Evolutionary conservation across 2,888 invertebrate genomes (phyloP).

Genomic region (Athalia cordata): DNA sequence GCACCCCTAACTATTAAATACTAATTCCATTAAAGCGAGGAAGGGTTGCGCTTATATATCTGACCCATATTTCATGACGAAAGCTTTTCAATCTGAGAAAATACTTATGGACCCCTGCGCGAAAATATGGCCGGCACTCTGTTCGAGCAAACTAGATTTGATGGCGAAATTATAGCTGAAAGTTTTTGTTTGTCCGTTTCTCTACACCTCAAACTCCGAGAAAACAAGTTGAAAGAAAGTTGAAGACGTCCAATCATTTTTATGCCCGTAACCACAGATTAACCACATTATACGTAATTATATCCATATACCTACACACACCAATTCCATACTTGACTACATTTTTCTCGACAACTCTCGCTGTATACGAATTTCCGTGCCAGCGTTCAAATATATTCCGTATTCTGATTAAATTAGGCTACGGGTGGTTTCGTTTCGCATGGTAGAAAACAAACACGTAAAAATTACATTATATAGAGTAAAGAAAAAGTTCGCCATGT

Average conservation of each 20-base stretch:
- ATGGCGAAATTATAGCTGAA: conserved; percentile 55
- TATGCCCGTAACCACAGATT: conserved; percentile 11
- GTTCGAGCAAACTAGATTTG: conserved; percentile 53
- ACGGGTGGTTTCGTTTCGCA: background rate
- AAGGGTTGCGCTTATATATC: conserved; percentile 70
- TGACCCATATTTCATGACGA: conserved; percentile 73
- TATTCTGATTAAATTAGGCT: conserved; percentile 18
- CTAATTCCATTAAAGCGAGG: conserved; percentile 73
- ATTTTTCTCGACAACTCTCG: background rate
- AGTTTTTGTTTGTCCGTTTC: conserved; percentile 60
- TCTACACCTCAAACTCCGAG: conserved; percentile 49
- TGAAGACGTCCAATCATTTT: conserved; percentile 29
- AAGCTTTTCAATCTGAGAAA: conserved; percentile 69
- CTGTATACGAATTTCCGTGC: background rate
- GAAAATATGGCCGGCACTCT: conserved; percentile 55
- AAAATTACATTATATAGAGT: conserved; percentile 21
- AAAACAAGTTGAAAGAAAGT: background rate
- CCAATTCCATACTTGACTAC: background rate
- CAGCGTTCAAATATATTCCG: background rate
- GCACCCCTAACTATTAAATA: conserved; percentile 68
- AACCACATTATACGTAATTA: conserved; percentile 10
- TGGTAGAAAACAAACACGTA: conserved; percentile 35
- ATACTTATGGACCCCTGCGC: conserved; percentile 58
- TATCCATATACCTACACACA: background rate
- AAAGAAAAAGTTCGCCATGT: conserved; percentile 28